Evolutionary conservation across 2,113 vertebrate genomes (phyloP), one percentile per base, ranked within the genome.

Genomic region (Indri indri): DNA sequence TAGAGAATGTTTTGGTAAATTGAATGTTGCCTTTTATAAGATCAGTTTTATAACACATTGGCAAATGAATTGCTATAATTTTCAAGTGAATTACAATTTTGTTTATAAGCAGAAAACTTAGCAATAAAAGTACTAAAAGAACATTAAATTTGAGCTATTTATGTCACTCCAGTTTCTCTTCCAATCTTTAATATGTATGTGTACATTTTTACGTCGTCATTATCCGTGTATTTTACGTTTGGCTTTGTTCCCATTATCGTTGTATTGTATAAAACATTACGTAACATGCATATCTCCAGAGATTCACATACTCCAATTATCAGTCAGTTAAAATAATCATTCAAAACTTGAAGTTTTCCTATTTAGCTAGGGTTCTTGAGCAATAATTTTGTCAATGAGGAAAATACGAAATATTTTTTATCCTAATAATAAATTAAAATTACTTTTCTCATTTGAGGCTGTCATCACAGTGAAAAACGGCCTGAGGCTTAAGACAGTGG

Each of bases 291-390:
- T 40, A 30, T 80, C n/a, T 91, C 45, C 40, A 54, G 11, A 13
- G 54, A 18, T 25, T 82, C 66, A 45, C 54, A 71, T 80, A 30
- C 16, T 57, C 57, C 70, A 47, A 22, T 25, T 47, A 70, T 42
- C 47, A 95, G 22, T 65, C 80, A 90, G 61, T 92, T 92, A 81
- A 91, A 95, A n/a, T 45, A 63, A 52, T 82, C 92, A 88, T 86
- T 92, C 65, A 73, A 89, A 88, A 45, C 23, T 73, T 34, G 17
- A 66, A 81, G 61, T 88, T 94, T 93, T 89, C 40, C 57, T 91
- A 74, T 85, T 92, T 65, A 54, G 85, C n/a, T 42, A 93, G 91
- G 83, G 73, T 96, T 98, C 92, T 96, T 96, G 93, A 97, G 96
- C 81, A 92, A 71, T 84, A 73, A 50, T 57, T 90, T 96, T 85